phyloP scores from a whole-genome alignment of 1,140 invertebrate species.

The Ips nitidus region DNA sequence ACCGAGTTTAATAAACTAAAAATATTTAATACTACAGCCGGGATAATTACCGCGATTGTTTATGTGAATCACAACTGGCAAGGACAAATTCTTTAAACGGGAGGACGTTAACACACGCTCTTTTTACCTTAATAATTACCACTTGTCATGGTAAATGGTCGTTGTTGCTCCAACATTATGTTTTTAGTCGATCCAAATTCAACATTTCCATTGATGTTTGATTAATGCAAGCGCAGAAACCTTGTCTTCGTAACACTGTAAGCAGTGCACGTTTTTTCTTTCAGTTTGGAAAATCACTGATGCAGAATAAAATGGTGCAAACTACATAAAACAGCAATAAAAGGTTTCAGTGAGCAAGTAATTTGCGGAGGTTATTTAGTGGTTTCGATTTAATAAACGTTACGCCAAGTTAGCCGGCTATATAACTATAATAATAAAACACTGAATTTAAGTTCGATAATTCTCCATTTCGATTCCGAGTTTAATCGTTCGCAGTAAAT shows the following conservation, averaged over 20 bases:
- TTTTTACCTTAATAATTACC: constrained; percentile 13
- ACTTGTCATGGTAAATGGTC: constrained; percentile 7
- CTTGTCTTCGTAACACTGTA: too few relatives aligned
- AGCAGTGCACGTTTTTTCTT: too few relatives aligned
- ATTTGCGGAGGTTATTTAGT: constrained; percentile 5
- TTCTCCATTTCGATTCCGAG: neutral
- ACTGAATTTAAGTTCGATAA: neutral
- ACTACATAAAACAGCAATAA: constrained; percentile 9
- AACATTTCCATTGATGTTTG: too few relatives aligned
- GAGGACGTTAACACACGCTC: constrained; percentile 14
- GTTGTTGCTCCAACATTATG: neutral
- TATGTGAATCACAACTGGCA: constrained; percentile 20
- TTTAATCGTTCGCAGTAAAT: too few relatives aligned
- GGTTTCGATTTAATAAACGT: constrained; percentile 11
- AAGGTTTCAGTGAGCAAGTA: constrained; percentile 12
- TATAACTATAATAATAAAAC: neutral
- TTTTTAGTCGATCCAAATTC: too few relatives aligned
- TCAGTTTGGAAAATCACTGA: neutral
- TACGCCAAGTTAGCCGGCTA: constrained; percentile 10
- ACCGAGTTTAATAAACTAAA: constrained; percentile 23
- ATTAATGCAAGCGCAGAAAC: too few relatives aligned
- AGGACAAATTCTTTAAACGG: constrained; percentile 21
- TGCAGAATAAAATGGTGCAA: constrained; percentile 18
- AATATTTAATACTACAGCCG: constrained; percentile 9
- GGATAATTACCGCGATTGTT: constrained; percentile 16